These are phyloP conservation scores for Gephyroberyx darwinii DNA, from an alignment of 2,797 vertebrate genomes.

Conservation along the genomic window DNA sequence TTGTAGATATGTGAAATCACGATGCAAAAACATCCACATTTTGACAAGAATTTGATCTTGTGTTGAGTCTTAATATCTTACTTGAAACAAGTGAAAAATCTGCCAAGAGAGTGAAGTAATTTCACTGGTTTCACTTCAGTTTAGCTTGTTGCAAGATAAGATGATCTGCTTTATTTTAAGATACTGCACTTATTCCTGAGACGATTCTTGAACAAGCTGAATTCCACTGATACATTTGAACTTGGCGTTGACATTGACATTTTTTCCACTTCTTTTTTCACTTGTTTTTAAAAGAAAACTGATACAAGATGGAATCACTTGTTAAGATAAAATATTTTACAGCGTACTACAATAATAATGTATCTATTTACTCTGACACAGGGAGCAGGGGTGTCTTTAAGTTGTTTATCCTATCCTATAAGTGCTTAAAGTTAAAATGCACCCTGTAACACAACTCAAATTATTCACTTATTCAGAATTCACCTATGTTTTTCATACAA, in stretches of 20 bases:
- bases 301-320: background rate
- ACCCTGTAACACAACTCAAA: background rate
- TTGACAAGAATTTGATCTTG: slow-evolving; percentile 8
- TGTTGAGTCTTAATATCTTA: slow-evolving; percentile 9
- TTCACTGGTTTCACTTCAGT: background rate
- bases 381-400: no score
- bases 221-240: background rate
- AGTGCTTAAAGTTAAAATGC: background rate
- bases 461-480: background rate
- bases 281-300: slow-evolving; percentile 6
- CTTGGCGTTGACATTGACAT: background rate
- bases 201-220: background rate
- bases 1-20: slow-evolving; percentile 36
- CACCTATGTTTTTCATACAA: no score
- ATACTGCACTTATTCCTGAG: background rate
- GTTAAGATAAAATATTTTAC: background rate
- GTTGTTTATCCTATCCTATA: no score
- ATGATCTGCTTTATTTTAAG: background rate
- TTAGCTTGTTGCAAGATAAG: background rate
- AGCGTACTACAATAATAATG: no score
- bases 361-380: no score
- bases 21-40: slow-evolving; percentile 29
- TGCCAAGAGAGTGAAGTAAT: background rate
- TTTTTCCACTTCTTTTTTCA: background rate
- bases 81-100: slow-evolving; percentile 12